Evolutionary conservation across 92 coral and sea anemone genomes (phyloP).

Genomic region (Zoanthus sansibaricus): DNA sequence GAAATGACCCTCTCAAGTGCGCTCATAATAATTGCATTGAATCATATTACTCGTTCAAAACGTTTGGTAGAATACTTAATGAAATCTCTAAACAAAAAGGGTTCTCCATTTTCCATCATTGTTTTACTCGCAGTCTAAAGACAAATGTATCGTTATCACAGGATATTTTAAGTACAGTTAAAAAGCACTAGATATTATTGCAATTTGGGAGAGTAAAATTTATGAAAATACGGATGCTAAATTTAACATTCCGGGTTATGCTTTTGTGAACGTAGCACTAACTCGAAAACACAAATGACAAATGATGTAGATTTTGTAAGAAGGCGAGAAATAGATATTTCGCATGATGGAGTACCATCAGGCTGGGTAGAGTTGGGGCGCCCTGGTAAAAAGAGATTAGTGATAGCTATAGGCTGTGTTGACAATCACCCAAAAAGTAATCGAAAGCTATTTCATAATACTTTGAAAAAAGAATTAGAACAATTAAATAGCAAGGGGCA

Average conservation of each 20-base stretch:
- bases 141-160: slow-evolving; percentile 29
- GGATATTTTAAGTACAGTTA: slow-evolving; percentile 33
- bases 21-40: too few relatives aligned
- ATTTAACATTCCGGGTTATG: slow-evolving; percentile 57
- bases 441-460: too few relatives aligned
- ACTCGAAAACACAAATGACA: slow-evolving; percentile 12
- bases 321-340: slow-evolving; percentile 24
- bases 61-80: too few relatives aligned
- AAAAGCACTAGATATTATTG: slow-evolving; percentile 53
- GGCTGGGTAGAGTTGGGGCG: slow-evolving; percentile 57
- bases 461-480: not conserved
- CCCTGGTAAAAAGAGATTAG: slow-evolving; percentile 39
- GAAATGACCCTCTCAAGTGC: too few relatives aligned
- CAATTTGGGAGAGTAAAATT: slow-evolving; percentile 34
- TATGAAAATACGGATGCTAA: slow-evolving; percentile 34
- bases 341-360: slow-evolving; percentile 47
- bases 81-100: too few relatives aligned
- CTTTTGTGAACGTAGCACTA: slow-evolving; percentile 46
- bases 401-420: slow-evolving; percentile 59
- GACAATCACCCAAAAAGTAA: not conserved
- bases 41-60: too few relatives aligned
- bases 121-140: not conserved
- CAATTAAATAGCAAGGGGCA: too few relatives aligned
- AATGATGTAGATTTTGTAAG: not conserved
- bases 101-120: too few relatives aligned